Conservation (phyloP, 2,113 vertebrate genomes). For the Centropristis striata region DNA sequence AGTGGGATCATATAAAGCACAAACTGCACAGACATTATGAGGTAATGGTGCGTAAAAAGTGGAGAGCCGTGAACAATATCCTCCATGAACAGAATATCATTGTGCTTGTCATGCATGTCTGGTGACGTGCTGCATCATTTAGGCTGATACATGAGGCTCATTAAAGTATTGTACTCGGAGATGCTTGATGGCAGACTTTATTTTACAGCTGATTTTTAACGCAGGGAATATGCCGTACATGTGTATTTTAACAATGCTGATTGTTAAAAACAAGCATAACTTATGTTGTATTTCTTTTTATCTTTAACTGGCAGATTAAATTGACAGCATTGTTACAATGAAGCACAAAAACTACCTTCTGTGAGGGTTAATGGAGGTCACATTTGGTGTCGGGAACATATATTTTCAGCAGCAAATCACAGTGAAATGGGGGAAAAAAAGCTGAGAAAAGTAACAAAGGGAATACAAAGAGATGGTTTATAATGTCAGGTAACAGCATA, state of each 20-base stretch:
- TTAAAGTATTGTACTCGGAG: constrained; percentile 18
- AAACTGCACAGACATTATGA: constrained; percentile 23
- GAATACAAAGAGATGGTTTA: constrained; percentile 59
- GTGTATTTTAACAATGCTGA: constrained; percentile 17
- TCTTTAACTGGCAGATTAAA: constrained; percentile 41
- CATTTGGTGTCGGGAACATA: constrained; percentile 18
- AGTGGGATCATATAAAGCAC: constrained; percentile 11
- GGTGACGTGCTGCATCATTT: constrained; percentile 58
- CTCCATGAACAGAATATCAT: constrained; percentile 50
- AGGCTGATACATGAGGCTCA: constrained; percentile 52
- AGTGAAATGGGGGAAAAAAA: background rate
- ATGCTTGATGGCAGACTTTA: constrained; percentile 3
- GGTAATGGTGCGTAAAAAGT: constrained; percentile 55
- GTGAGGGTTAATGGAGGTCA: constrained; percentile 71
- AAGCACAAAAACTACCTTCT: background rate
- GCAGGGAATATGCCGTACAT: background rate
- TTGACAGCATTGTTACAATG: constrained; percentile 41
- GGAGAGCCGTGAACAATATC: constrained; percentile 38
- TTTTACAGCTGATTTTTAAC: constrained; percentile 29
- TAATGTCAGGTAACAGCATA: constrained; percentile 65
- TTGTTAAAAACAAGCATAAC: constrained; percentile 28
- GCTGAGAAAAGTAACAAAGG: constrained; percentile 41
- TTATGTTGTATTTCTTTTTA: constrained; percentile 1
- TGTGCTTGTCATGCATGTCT: constrained; percentile 39
- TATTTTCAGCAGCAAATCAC: constrained; percentile 35